phyloP scores from a whole-genome alignment of 2,113 vertebrate genomes.

The Xiphorhynchus elegans region DNA sequence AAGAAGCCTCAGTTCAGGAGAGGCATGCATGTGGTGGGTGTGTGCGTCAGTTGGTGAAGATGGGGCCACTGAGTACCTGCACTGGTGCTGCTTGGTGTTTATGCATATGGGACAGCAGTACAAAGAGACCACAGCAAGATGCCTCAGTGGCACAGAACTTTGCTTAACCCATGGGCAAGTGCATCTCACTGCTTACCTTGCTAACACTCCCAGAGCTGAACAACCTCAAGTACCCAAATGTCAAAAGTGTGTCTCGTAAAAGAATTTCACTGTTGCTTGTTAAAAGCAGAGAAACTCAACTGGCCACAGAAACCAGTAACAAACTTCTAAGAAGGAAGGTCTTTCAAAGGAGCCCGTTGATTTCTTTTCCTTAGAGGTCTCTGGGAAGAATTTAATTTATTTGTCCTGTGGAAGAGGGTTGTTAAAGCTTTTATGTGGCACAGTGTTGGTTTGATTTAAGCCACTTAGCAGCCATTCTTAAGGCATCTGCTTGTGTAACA shows the following conservation, averaged over 20 bases:
- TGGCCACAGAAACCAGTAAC: background rate
- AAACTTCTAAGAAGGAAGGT: background rate
- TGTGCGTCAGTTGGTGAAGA: rapidly evolving
- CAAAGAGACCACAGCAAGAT: rapidly evolving
- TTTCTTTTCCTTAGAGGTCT: background rate
- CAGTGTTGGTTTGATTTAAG: background rate
- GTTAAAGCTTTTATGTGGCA: background rate
- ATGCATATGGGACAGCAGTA: background rate
- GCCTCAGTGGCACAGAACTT: background rate
- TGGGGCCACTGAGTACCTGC: rapidly evolving
- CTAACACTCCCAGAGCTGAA: background rate
- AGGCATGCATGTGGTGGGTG: background rate
- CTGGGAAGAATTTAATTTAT: constrained; percentile 1
- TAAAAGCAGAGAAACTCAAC: background rate
- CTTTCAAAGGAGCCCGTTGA: background rate
- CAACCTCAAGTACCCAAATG: rapidly evolving
- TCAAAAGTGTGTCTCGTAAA: rapidly evolving
- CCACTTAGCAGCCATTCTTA: background rate
- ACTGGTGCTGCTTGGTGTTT: background rate
- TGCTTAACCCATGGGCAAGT: background rate
- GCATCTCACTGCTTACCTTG: background rate
- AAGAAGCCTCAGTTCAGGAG: background rate
- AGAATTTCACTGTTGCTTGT: background rate
- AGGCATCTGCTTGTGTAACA: background rate
- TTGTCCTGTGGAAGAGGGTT: background rate